Evolutionary conservation across 2,888 invertebrate species (phyloP), one percentile per base, ranked within the genome.

Genomic region (Homarus gammarus): DNA sequence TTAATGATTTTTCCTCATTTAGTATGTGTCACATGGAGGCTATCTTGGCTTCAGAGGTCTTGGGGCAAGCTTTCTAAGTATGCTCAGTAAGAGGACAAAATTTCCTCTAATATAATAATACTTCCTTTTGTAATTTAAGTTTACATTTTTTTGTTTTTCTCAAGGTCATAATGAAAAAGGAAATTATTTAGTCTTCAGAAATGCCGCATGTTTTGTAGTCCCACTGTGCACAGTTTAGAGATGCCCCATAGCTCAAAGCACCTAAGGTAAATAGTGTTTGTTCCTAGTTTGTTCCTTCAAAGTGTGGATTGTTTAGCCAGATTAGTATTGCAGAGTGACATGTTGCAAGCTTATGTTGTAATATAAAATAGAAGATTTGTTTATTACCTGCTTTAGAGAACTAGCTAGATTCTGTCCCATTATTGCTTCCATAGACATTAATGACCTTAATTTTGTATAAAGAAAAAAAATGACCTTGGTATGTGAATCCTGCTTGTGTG

Each of bases 221-320:
- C 22, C 61, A 82, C 68, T 82, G 82, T 70, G 49, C 82, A 82
- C 44, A 40, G 31, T 82, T 82, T 44, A 82, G 70, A 82, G 44
- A 44, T 70, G 49, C 68, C 70, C 70, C 82, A 68, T 31, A 82
- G 68, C 82, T 70, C 82, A 82, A 82, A 82, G 82, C 82, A 82
- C 64, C 40, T 68, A 70, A 70, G 44, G 18, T 82, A 40, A 82
- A 82, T 82, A 68, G 44, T 82, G 44, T 82, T 82, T 68, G 70
- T 82, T 82, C 70, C 82, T 82, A 82, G 82, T 82, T 68, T 64
- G 31, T 82, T 82, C 82, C 68, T 82, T 70, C 49, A 82, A 49
- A 61, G 79, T 82, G 82, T 70, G 82, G 82, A 82, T 82, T 82
- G 82, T 82, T 82, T 82, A 70, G 82, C 49, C 70, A 68, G 68